phyloP scores from a whole-genome alignment of 2,888 invertebrate genomes.

The Sarcophaga caerulescens region DNA sequence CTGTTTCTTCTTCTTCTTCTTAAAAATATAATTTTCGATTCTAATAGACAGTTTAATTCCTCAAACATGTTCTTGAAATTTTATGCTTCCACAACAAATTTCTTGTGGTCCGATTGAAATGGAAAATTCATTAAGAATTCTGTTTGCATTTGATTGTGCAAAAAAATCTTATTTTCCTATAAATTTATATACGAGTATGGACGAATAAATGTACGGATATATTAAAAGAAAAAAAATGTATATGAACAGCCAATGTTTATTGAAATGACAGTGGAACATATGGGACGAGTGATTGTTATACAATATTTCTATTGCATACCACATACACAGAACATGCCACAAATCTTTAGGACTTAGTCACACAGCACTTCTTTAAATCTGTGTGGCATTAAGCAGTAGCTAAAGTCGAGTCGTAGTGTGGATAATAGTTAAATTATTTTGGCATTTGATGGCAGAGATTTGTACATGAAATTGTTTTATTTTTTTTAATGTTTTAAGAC shows the following conservation, averaged over 20 bases:
- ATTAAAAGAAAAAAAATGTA: neutral
- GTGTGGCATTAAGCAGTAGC: neutral
- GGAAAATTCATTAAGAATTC: slow-evolving; percentile 63
- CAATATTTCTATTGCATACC: too few species aligned
- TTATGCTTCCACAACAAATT: neutral
- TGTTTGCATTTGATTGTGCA: slow-evolving; percentile 57
- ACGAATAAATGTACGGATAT: too few species aligned
- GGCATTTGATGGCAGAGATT: slow-evolving; percentile 57
- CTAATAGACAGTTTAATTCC: neutral
- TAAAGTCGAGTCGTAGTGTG: slow-evolving; percentile 24
- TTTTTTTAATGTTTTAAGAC: neutral
- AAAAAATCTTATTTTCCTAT: slow-evolving; percentile 21
- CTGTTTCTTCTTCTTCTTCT: neutral
- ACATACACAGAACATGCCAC: neutral
- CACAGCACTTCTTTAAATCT: neutral
- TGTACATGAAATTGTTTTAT: slow-evolving; percentile 1
- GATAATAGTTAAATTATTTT: slow-evolving; percentile 56
- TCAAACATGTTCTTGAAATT: neutral
- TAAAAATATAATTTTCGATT: neutral
- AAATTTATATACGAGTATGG: neutral
- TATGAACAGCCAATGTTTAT: slow-evolving; percentile 53
- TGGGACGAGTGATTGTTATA: neutral
- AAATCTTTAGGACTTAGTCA: neutral
- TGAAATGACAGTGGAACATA: neutral
- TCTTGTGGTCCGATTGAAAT: slow-evolving; percentile 32